Base-by-base conservation (phyloP, 2,888 invertebrate species). In the Tetanocera ferruginea region DNA sequence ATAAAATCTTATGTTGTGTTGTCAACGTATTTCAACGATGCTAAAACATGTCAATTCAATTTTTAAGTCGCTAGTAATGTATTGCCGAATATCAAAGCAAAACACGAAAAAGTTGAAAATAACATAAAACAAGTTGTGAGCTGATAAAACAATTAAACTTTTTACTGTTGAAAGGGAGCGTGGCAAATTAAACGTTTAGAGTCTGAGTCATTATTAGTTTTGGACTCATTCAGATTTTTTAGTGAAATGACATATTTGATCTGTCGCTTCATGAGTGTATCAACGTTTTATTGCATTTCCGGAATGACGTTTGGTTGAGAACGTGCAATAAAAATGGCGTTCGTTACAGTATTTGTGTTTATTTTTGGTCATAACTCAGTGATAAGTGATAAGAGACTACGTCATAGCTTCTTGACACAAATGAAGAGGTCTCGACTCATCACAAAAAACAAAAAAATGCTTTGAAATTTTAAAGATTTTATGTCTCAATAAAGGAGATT, bases 1-100 rank as follows among this genome's bases (percentile, higher is more conserved):
- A 37, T 37, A 37, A 37, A 37, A 37, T 31, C 9, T 62, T 64
- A 64, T 31, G 31, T 17, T 14, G 31, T 64, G 17, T 73, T 49
- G 60, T 52, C 17, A 28, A 28, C 25, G 28, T 25, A 43, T 43
- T 73, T 43, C 5, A 73, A 37, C 9, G 49, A 14, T 73, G 60
- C 49, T 73, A 11, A 60, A 73, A 62, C 73, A 62, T 73, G 62
- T 49, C 73, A 73, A 62, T 62, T 73, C 23, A 73, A 37, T 28
- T 19, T 9, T 25, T 0, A n/a, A n/a, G 14, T 9, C 17, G 28
- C 34, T 28, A 17, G 64, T 55, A 49, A 5, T 55, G 9, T 23
- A 19, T 55, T 19, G 52, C 52, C 52, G 19, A 19, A 60, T 60
- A 6, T 60, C 11, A 43, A 43, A 43, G 43, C 43, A 43, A 43